Conservation (phyloP, 2,113 vertebrate species). For the Psettodes erumei region DNA sequence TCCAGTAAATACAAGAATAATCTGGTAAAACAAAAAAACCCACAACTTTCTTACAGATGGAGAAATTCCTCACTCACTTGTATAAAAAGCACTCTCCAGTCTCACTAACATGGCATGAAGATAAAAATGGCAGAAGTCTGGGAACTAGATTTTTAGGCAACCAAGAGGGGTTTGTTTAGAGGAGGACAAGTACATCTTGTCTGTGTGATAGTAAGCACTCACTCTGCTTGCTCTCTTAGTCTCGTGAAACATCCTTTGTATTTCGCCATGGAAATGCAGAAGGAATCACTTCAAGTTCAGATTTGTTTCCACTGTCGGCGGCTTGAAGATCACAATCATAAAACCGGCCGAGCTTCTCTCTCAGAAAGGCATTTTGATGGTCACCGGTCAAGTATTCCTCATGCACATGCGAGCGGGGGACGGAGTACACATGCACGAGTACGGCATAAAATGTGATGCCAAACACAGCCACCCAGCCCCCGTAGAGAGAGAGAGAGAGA, state of each 20-base stretch:
- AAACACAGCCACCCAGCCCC: neutral
- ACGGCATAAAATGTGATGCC: no score
- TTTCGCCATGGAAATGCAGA: neutral
- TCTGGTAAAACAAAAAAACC: neutral
- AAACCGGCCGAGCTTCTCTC: constrained; percentile 1
- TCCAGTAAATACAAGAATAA: neutral
- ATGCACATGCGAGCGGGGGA: constrained; percentile 20
- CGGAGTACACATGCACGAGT: constrained; percentile 33
- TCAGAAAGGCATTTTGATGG: constrained; percentile 14
- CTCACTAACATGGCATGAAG: constrained; percentile 8
- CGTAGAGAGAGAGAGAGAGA: constrained; percentile 7
- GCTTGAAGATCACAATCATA: neutral
- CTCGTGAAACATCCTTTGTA: neutral
- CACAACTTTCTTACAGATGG: constrained; percentile 1
- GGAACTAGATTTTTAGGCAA: neutral
- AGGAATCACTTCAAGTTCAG: constrained; percentile 1
- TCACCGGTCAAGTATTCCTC: constrained; percentile 42
- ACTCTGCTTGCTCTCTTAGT: neutral
- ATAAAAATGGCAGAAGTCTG: constrained; percentile 19
- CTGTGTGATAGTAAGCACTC: neutral
- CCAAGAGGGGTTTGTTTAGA: constrained; percentile 1
- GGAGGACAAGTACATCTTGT: neutral
- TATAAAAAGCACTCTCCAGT: constrained; percentile 3
- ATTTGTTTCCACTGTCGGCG: neutral
- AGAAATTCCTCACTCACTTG: constrained; percentile 40